Conservation (phyloP, 2,797 vertebrate genomes). For the Rhinoraja longicauda region DNA sequence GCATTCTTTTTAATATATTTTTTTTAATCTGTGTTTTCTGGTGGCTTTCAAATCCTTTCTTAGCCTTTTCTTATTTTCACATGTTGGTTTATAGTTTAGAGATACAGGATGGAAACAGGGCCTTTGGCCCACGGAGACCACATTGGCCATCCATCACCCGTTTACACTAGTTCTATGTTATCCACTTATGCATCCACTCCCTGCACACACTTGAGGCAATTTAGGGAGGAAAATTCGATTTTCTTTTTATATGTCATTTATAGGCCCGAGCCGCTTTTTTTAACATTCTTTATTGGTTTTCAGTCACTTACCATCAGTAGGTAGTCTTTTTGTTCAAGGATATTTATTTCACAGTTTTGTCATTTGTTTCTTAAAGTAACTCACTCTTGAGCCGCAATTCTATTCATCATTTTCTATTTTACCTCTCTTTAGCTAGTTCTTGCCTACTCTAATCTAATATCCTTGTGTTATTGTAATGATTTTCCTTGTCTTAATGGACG, state of each 20-base stretch:
- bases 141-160: too few species aligned
- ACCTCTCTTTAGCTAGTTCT: neutral
- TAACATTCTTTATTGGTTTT: neutral
- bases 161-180: too few species aligned
- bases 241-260: neutral
- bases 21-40: neutral
- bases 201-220: too few species aligned
- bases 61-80: neutral
- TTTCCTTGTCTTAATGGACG: neutral
- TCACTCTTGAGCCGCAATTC: neutral
- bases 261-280: neutral
- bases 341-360: neutral
- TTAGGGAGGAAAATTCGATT: too few species aligned
- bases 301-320: neutral
- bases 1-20: neutral
- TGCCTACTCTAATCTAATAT: neutral
- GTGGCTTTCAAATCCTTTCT: neutral
- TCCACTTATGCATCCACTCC: too few species aligned
- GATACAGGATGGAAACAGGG: too few species aligned
- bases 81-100: neutral
- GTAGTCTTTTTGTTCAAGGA: neutral
- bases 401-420: neutral
- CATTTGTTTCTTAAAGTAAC: neutral
- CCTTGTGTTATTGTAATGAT: neutral
- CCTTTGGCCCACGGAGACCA: too few species aligned